Percentiles rank a stretch among this genome's conserved stretches.
Evolutionary conservation across 2,797 vertebrate genomes (phyloP).

Genomic region (Characodon lateralis): DNA sequence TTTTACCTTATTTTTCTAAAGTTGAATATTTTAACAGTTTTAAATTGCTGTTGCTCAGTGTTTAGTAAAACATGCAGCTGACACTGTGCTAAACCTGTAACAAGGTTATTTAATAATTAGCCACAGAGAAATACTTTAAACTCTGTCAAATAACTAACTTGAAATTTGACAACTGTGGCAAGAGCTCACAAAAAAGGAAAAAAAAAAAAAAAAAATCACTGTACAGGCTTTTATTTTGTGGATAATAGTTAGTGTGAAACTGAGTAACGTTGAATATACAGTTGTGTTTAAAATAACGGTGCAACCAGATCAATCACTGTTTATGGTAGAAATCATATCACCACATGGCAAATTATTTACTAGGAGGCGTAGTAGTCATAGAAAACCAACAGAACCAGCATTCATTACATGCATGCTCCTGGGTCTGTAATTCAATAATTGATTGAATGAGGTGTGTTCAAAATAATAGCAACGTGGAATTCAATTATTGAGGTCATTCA

Average conservation of each 20-base stretch:
- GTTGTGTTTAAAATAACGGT: too few species aligned
- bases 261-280: not conserved
- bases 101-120: not conserved
- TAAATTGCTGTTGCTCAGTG: not conserved
- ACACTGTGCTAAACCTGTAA: too few species aligned
- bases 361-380: too few species aligned
- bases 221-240: not conserved
- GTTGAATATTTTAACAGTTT: not conserved
- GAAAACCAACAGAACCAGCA: too few species aligned
- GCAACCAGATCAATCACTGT: too few species aligned
- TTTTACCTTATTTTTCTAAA: not conserved
- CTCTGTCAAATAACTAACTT: not conserved
- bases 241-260: not conserved
- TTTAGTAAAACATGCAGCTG: not conserved
- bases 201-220: not conserved
- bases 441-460: too few species aligned
- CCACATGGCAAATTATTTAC: too few species aligned
- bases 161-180: not conserved
- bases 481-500: too few species aligned
- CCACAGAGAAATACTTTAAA: not conserved
- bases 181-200: not conserved
- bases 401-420: too few species aligned
- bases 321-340: too few species aligned
- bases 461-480: too few species aligned
- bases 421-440: too few species aligned